Conservation (phyloP, 2,113 vertebrate species). For the Poeciliopsis retropinna region DNA sequence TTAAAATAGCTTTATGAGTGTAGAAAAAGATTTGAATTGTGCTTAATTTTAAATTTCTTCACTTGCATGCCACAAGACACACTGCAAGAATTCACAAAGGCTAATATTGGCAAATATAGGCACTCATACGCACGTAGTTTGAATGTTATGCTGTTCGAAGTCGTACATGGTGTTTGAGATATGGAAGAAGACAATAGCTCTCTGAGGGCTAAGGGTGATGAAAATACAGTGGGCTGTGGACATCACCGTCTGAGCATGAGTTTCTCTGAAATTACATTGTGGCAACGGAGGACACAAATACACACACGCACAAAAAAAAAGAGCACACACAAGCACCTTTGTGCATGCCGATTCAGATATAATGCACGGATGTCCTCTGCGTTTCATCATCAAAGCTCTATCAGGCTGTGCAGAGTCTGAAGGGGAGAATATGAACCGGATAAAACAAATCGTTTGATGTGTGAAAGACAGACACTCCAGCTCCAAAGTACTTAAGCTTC, state of each 20-base stretch:
- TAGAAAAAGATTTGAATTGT: no score
- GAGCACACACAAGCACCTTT: conserved; percentile 48
- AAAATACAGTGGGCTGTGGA: conserved; percentile 37
- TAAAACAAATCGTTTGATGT: conserved; percentile 87
- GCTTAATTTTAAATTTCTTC: no score
- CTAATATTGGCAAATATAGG: background rate
- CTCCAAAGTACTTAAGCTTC: conserved; percentile 83
- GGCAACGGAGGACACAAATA: conserved; percentile 48
- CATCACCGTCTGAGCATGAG: conserved; percentile 47
- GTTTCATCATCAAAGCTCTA: conserved; percentile 86
- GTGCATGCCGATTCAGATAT: conserved; percentile 74
- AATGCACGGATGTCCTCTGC: conserved; percentile 81
- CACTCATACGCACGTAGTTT: background rate
- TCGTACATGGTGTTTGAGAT: background rate
- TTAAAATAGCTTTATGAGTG: no score
- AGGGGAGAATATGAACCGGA: conserved; percentile 82
- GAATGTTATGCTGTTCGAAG: background rate
- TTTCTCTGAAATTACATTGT: conserved; percentile 63
- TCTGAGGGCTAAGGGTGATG: conserved; percentile 52
- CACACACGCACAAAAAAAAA: conserved; percentile 36
- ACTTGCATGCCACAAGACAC: no score
- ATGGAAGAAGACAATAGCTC: conserved; percentile 29
- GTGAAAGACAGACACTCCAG: conserved; percentile 82
- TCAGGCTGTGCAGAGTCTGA: conserved; percentile 75
- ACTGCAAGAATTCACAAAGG: background rate